Evolutionary conservation across 2,888 invertebrate species (phyloP).

Genomic region (Tuta absoluta): DNA sequence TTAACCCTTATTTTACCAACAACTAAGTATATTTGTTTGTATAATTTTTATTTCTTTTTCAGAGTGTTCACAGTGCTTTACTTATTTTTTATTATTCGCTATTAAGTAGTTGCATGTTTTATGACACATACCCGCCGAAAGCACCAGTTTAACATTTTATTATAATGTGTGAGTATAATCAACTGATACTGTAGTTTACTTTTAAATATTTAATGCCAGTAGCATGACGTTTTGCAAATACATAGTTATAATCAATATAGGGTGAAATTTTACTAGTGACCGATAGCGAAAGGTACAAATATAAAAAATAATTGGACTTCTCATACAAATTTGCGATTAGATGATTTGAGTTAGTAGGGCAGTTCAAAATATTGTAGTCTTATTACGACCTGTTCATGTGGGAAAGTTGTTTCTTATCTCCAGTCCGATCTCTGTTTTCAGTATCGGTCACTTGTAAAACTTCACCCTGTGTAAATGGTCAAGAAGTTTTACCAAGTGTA

Average conservation of each 20-base stretch:
- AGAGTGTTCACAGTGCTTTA: slow-evolving; percentile 62
- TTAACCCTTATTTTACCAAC: background rate
- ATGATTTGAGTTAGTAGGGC: too few relatives aligned
- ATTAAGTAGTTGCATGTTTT: slow-evolving; percentile 74
- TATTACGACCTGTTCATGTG: too few relatives aligned
- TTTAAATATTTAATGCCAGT: background rate
- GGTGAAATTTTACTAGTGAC: too few relatives aligned
- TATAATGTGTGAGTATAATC: slow-evolving; percentile 59
- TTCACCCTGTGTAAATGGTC: too few relatives aligned
- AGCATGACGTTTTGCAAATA: background rate
- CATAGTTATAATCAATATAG: background rate
- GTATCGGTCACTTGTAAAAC: too few relatives aligned
- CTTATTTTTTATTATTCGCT: slow-evolving; percentile 67
- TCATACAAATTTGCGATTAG: too few relatives aligned
- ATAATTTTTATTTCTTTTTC: slow-evolving; percentile 54
- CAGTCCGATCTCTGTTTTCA: too few relatives aligned
- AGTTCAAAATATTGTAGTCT: too few relatives aligned
- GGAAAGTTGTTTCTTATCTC: too few relatives aligned
- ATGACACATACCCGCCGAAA: slow-evolving; percentile 48
- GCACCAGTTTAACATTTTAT: slow-evolving; percentile 52
- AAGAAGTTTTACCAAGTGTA: too few relatives aligned
- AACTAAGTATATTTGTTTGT: background rate
- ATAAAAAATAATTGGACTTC: too few relatives aligned
- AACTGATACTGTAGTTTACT: background rate
- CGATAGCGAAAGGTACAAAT: too few relatives aligned